Percentiles rank a stretch among this genome's conserved stretches.
phyloP scores from a whole-genome alignment of 2,113 vertebrate species.

The Ptychochromis oligacanthus region DNA sequence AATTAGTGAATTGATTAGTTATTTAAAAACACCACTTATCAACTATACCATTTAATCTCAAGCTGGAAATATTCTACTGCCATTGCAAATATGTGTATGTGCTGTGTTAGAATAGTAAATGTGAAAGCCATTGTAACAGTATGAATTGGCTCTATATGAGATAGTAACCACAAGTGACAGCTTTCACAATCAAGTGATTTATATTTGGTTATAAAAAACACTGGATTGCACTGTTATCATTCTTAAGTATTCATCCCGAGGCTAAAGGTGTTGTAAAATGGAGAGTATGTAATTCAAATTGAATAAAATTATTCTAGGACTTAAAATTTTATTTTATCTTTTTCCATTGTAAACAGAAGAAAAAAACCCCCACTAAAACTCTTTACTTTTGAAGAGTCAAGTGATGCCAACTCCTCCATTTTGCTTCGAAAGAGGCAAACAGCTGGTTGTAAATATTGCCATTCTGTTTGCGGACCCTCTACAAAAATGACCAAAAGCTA shows the following conservation, averaged over 20 bases:
- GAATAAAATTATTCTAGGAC: background rate
- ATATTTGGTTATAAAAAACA: background rate
- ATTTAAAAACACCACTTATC: too few species aligned
- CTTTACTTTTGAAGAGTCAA: slow-evolving; percentile 24
- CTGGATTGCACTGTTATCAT: background rate
- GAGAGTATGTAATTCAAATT: background rate
- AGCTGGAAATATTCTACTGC: too few species aligned
- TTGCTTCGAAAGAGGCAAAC: slow-evolving; percentile 30
- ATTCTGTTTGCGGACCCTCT: slow-evolving; percentile 21
- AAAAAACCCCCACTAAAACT: background rate
- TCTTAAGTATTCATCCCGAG: background rate
- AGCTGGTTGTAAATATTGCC: slow-evolving; percentile 21
- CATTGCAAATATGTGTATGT: too few species aligned
- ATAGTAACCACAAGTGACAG: background rate
- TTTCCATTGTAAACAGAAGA: background rate
- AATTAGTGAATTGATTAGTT: too few species aligned
- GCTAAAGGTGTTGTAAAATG: background rate
- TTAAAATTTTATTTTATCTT: background rate
- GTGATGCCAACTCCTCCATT: slow-evolving; percentile 12
- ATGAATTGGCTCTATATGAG: background rate
- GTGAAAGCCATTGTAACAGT: too few species aligned
- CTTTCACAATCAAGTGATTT: background rate
- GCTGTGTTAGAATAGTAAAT: background rate
- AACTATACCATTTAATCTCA: too few species aligned
- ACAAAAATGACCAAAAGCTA: slow-evolving; percentile 51